A percentile compares a stretch with the other conserved stretches of the same genome.
phyloP scores from a whole-genome alignment of 2,888 invertebrate species.

The Drosophila longiperda region DNA sequence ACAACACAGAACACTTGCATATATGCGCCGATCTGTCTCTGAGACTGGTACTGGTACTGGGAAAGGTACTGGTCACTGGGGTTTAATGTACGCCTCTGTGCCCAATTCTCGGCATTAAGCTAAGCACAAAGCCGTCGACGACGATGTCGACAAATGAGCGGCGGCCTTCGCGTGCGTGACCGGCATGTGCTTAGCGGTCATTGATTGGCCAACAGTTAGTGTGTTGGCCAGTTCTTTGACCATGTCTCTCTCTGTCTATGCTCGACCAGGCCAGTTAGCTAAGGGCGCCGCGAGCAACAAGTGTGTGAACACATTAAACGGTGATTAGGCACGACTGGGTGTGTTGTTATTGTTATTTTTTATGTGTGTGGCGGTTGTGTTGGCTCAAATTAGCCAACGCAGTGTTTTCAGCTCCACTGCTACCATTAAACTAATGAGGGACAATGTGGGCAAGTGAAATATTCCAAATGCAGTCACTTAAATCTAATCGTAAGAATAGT shows the following conservation, averaged over 20 bases:
- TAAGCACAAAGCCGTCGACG: constrained; percentile 29
- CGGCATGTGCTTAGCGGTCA: constrained; percentile 80
- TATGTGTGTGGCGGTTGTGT: constrained; percentile 13
- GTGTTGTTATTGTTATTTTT: constrained; percentile 17
- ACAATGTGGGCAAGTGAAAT: constrained; percentile 55
- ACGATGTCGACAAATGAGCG: constrained; percentile 38
- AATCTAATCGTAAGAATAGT: constrained; percentile 11
- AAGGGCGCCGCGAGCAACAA: constrained; percentile 77
- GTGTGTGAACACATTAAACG: constrained; percentile 78
- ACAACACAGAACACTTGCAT: constrained; percentile 28
- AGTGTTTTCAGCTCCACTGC: constrained; percentile 38
- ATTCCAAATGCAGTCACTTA: constrained; percentile 15
- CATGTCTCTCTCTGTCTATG: constrained; percentile 65
- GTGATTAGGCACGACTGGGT: constrained; percentile 63
- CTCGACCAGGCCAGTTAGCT: constrained; percentile 39
- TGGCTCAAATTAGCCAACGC: constrained; percentile 29
- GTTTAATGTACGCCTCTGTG: constrained; percentile 69
- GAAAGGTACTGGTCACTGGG: constrained; percentile 20
- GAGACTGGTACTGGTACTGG: constrained; percentile 2
- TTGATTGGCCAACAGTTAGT: constrained; percentile 64
- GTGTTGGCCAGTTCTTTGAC: constrained; percentile 34
- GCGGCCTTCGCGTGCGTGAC: constrained; percentile 83
- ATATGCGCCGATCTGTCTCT: constrained; percentile 40
- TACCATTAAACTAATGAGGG: constrained; percentile 55
- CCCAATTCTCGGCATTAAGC: constrained; percentile 61